Base-by-base conservation (phyloP, 2,113 vertebrate genomes). In the Laticauda colubrina region DNA sequence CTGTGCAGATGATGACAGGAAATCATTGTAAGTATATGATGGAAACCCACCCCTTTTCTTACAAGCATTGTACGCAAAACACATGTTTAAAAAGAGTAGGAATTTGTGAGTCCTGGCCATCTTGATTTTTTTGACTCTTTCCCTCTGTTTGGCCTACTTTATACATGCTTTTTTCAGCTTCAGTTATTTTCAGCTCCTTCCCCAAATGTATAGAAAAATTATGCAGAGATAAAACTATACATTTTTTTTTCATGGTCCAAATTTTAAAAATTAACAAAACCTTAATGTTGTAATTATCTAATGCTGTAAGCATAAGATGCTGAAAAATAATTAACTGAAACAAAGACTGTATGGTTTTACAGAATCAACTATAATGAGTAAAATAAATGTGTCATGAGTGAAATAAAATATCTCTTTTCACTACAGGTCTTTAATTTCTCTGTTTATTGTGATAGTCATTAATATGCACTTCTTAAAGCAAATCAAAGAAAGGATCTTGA, bases 391-490 rank as follows among this genome's bases (percentile, higher is more conserved):
- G 93, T 91, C 26, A 0, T 89, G 69, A 91, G 61, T 54, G 23
- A 89, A 95, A 94, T 92, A 94, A 96, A 97, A 96, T 94, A 96
- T 91, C 95, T 96, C 95, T 94, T 95, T 96, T 93, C 96, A 96
- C 95, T 97, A 92, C 26, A 20, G 93, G 92, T 86, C 95, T 92
- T 94, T 96, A 96, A 95, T 93, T 94, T 96, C 86, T 90, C n/a
- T 96, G 97, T 97, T 97, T 97, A 94, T 95, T 96, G 96, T 96
- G 96, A 88, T 94, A 95, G 96, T 92, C 95, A 91, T 94, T 97
- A 96, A 94, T 96, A 81, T 95, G 90, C 69, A 95, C 93, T 96
- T 96, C 92, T 94, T 95, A 96, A 97, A 97, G 94, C 94, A 93
- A 93, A 95, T 93, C 91, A 94, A 96, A 96, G 94, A 96, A 95